A percentile compares a stretch with the other conserved stretches of the same genome.
These are phyloP conservation scores for Rhagologus leucostigma DNA, from an alignment of 2,113 vertebrate species.

Conservation along the genomic window DNA sequence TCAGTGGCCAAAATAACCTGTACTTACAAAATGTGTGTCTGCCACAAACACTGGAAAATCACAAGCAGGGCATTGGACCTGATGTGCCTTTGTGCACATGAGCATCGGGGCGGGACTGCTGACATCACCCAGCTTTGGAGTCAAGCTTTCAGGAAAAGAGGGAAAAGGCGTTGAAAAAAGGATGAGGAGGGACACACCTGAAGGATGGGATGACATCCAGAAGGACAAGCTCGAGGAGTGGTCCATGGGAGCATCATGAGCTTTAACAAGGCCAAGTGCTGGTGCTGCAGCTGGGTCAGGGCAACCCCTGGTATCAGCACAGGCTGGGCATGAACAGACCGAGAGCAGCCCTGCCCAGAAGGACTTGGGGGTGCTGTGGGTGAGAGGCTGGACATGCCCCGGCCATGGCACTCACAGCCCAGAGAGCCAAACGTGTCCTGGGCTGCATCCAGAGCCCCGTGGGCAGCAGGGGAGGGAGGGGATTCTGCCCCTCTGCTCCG, in stretches of 20 bases:
- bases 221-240: background rate
- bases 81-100: fast-evolving
- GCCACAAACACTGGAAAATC: background rate
- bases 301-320: fast-evolving
- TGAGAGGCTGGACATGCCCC: background rate
- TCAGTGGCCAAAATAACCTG: background rate
- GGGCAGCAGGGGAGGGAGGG: too few relatives aligned
- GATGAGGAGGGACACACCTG: background rate
- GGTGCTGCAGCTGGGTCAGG: fast-evolving
- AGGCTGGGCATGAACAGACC: background rate
- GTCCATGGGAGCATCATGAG: background rate
- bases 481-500: too few relatives aligned
- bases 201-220: background rate
- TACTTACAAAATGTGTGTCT: background rate
- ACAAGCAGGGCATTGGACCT: background rate
- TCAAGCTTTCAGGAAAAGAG: background rate
- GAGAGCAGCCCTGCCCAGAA: background rate
- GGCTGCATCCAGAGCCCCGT: too few relatives aligned
- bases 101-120: background rate
- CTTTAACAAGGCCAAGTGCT: fast-evolving
- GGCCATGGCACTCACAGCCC: too few relatives aligned
- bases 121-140: background rate
- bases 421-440: too few relatives aligned
- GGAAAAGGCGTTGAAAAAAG: background rate
- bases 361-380: background rate